Percentiles rank a stretch among this genome's conserved stretches.
Evolutionary conservation across 2,113 vertebrate species (phyloP).

Genomic region (Rhombomys opimus): DNA sequence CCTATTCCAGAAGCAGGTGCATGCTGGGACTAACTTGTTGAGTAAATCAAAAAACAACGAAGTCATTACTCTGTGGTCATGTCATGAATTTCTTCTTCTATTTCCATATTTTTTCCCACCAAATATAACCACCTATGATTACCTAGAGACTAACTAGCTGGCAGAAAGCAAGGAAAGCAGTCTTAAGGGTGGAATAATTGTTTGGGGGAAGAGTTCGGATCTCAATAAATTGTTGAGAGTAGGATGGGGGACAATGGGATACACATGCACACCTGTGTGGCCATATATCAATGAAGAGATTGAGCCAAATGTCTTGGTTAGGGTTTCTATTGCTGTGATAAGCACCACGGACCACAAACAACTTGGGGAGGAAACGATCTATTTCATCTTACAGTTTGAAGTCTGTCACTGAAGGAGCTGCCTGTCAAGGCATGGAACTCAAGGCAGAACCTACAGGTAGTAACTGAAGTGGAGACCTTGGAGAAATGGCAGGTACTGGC

Average conservation of each 20-base stretch:
- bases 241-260: background rate
- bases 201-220: background rate
- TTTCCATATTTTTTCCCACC: conserved; percentile 23
- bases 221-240: background rate
- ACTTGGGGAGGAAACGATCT: background rate
- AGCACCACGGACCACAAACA: background rate
- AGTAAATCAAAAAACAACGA: conserved; percentile 35
- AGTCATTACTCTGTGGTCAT: background rate
- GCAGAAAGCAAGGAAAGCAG: background rate
- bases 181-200: background rate
- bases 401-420: background rate
- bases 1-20: background rate
- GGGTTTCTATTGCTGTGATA: background rate
- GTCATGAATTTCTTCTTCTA: background rate
- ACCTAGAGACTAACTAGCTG: background rate
- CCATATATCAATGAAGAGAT: background rate
- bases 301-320: background rate
- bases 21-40: background rate
- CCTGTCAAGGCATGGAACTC: background rate
- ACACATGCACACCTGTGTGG: background rate
- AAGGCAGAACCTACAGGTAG: background rate
- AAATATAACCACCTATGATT: background rate
- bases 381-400: background rate
- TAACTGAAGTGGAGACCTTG: background rate
- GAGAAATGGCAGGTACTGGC: background rate